Conservation (phyloP, 2,888 invertebrate species). For the Oeneis ivallda region DNA sequence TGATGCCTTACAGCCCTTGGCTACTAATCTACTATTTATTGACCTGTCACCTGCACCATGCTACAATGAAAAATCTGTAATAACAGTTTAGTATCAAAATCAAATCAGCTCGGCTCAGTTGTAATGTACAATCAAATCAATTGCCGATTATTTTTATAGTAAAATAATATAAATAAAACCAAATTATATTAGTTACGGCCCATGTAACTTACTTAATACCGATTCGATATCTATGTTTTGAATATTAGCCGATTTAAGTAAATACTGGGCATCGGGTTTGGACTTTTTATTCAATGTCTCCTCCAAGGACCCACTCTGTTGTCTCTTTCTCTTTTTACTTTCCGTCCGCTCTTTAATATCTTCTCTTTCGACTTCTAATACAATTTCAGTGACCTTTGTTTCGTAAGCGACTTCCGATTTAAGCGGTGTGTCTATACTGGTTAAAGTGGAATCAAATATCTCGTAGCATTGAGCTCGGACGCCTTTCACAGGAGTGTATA, state of each 20-base stretch:
- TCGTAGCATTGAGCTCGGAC: slow-evolving; percentile 61
- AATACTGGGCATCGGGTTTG: slow-evolving; percentile 61
- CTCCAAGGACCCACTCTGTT: slow-evolving; percentile 53
- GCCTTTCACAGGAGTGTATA: slow-evolving; percentile 71
- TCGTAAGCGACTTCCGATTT: slow-evolving; percentile 49
- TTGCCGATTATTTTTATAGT: not conserved
- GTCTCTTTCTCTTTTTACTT: slow-evolving; percentile 62
- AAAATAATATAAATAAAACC: not conserved
- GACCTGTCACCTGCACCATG: too few species aligned
- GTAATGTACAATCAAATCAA: not conserved
- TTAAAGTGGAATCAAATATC: slow-evolving; percentile 74
- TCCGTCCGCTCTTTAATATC: slow-evolving; percentile 50
- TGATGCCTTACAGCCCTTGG: too few species aligned
- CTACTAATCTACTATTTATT: too few species aligned
- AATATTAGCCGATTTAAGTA: slow-evolving; percentile 65
- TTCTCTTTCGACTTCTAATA: slow-evolving; percentile 58
- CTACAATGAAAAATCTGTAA: too few species aligned
- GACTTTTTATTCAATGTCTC: slow-evolving; percentile 58
- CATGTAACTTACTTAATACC: slow-evolving; percentile 72
- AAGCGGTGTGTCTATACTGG: slow-evolving; percentile 73
- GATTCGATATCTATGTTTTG: slow-evolving; percentile 76
- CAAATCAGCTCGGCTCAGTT: too few species aligned
- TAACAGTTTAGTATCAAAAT: too few species aligned
- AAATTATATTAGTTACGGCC: slow-evolving; percentile 51
- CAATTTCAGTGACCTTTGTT: slow-evolving; percentile 57